Percentiles rank a stretch among this genome's conserved stretches.
phyloP scores from a whole-genome alignment of 2,113 vertebrate genomes.

The Thunnus maccoyii region DNA sequence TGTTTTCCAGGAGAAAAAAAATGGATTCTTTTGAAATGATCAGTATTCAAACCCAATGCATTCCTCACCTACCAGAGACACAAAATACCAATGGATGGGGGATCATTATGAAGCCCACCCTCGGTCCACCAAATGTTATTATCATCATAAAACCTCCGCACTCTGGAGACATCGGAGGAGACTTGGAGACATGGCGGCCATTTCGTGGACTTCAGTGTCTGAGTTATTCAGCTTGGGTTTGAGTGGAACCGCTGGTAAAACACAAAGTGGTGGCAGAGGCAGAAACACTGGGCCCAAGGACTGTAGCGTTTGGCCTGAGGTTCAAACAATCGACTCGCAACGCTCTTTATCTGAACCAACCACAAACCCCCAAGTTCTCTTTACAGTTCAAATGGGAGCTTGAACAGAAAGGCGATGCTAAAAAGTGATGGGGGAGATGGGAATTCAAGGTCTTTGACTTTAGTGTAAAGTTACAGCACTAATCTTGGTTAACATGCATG shows the following conservation, averaged over 20 bases:
- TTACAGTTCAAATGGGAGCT: slow-evolving; percentile 59
- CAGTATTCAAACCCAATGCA: slow-evolving; percentile 54
- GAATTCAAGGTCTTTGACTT: slow-evolving; percentile 73
- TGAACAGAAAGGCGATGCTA: slow-evolving; percentile 40
- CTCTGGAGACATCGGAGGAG: slow-evolving; percentile 30
- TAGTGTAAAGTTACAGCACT: slow-evolving; percentile 56
- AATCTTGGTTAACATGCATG: slow-evolving; percentile 62
- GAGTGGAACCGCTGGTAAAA: slow-evolving; percentile 73
- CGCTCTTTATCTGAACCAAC: slow-evolving; percentile 71
- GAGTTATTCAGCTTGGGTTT: slow-evolving; percentile 59
- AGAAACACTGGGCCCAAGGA: slow-evolving; percentile 56
- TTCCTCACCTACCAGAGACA: slow-evolving; percentile 65
- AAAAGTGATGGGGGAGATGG: slow-evolving; percentile 50
- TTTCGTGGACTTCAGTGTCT: slow-evolving; percentile 53
- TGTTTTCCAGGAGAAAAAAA: slow-evolving; percentile 60
- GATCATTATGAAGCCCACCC: slow-evolving; percentile 44
- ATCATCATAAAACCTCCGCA: slow-evolving; percentile 50
- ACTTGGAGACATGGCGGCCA: slow-evolving; percentile 46
- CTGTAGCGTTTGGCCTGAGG: slow-evolving; percentile 71
- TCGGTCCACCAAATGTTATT: slow-evolving; percentile 56
- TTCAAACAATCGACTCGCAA: slow-evolving; percentile 63
- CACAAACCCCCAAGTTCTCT: slow-evolving; percentile 70
- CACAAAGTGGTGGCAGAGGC: slow-evolving; percentile 60
- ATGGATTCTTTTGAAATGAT: slow-evolving; percentile 57
- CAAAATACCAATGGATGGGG: slow-evolving; percentile 18